Evolutionary conservation across 2,888 invertebrate genomes (phyloP).

Genomic region (Thelaira solivaga): DNA sequence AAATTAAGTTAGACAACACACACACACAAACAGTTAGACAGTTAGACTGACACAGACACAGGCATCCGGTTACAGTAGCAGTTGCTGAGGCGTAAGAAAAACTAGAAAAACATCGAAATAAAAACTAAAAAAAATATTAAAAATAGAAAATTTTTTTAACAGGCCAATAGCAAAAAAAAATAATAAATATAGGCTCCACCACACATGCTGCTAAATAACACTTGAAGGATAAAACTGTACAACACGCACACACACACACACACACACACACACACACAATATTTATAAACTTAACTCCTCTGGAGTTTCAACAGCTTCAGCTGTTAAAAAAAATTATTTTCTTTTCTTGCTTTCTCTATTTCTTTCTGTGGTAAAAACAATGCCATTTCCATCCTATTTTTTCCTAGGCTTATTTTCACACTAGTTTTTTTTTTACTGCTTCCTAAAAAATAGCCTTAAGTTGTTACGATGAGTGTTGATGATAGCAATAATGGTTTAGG

Average conservation of each 20-base stretch:
- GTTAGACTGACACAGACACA: background rate
- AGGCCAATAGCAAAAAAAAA: conserved; percentile 1
- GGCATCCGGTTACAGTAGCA: conserved; percentile 3
- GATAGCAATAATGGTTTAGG: conserved; percentile 26
- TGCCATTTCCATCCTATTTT: too few species aligned
- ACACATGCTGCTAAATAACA: conserved; percentile 38
- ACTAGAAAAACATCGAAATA: too few species aligned
- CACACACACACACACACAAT: background rate
- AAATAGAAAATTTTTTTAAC: conserved; percentile 48
- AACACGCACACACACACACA: background rate
- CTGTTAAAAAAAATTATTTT: conserved; percentile 43
- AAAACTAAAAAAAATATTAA: conserved; percentile 32
- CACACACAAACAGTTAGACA: background rate
- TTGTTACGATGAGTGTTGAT: conserved; percentile 46
- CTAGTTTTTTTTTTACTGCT: background rate
- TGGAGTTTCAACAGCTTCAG: conserved; percentile 11
- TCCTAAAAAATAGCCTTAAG: conserved; percentile 55
- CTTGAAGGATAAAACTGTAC: conserved; percentile 42
- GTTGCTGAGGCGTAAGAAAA: conserved; percentile 33
- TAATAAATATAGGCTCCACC: background rate
- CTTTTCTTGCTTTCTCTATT: background rate
- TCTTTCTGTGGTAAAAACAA: background rate
- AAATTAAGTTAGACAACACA: conserved; percentile 73
- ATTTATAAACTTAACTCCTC: background rate
- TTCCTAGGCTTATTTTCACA: too few species aligned